Percentiles rank a stretch among this genome's conserved stretches.
Conservation (phyloP, 2,797 vertebrate species). For the Leptodactylus fallax region DNA sequence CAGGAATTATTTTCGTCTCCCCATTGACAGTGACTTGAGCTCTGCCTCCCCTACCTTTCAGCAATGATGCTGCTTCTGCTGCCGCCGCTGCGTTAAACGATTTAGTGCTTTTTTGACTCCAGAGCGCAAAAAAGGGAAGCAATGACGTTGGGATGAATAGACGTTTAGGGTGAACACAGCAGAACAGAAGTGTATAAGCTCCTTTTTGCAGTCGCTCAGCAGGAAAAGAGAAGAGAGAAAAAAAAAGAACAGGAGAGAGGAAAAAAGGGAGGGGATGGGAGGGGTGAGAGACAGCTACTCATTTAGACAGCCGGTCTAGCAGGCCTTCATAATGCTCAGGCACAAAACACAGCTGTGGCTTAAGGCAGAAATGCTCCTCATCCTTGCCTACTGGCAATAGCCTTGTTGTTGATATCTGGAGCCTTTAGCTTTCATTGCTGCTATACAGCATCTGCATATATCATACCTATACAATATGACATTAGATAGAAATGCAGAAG, state of each 20-base stretch:
- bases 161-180: conserved; percentile 23
- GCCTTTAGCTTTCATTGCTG: neutral
- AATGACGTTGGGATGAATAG: conserved; percentile 34
- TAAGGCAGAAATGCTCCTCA: conserved; percentile 60
- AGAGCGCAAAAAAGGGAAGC: conserved; percentile 23
- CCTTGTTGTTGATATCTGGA: neutral
- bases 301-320: conserved; percentile 64
- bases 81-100: conserved; percentile 34
- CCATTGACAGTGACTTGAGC: conserved; percentile 26
- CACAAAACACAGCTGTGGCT: conserved; percentile 46
- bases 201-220: conserved; percentile 51
- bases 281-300: conserved; percentile 63
- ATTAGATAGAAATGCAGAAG: neutral
- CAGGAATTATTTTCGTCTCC: neutral
- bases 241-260: conserved; percentile 57
- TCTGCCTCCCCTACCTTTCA: conserved; percentile 51
- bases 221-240: conserved; percentile 45
- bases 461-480: neutral
- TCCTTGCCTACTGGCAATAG: neutral
- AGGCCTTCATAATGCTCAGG: conserved; percentile 53
- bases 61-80: conserved; percentile 43
- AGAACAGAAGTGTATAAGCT: conserved; percentile 42
- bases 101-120: conserved; percentile 24
- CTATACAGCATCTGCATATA: neutral
- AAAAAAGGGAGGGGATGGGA: conserved; percentile 43